These are phyloP conservation scores for Chloromyia formosa DNA, from an alignment of 2,888 invertebrate species.

Conservation along the genomic window DNA sequence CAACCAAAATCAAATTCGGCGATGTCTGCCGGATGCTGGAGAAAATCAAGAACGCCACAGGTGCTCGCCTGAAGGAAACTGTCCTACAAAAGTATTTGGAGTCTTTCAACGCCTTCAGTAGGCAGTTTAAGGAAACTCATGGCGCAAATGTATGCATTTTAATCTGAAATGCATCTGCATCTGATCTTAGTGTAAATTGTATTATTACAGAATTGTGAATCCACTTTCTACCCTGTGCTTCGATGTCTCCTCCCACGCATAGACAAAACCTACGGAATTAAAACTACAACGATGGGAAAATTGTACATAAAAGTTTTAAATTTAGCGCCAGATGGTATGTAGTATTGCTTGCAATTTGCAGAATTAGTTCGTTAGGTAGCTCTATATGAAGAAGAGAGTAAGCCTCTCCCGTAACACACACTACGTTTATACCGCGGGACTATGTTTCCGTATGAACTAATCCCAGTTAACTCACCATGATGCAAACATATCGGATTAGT, in stretches of 20 bases:
- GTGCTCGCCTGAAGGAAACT: conserved; percentile 54
- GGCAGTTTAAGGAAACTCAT: conserved; percentile 54
- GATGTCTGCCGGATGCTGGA: conserved; percentile 59
- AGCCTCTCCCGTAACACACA: too few species aligned
- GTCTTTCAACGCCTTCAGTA: conserved; percentile 57
- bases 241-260: conserved; percentile 80
- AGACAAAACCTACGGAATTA: conserved; percentile 86
- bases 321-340: conserved; percentile 72
- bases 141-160: conserved; percentile 40
- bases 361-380: too few species aligned
- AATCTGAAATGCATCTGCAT: not conserved
- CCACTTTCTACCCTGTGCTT: conserved; percentile 76
- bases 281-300: conserved; percentile 77
- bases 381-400: too few species aligned
- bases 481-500: too few species aligned
- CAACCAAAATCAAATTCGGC: conserved; percentile 57
- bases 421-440: too few species aligned
- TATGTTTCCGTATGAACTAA: too few species aligned
- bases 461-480: too few species aligned
- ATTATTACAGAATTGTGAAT: conserved; percentile 64
- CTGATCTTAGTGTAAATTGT: not conserved
- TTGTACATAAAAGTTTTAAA: conserved; percentile 80
- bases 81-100: conserved; percentile 57
- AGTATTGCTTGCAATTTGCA: too few species aligned
- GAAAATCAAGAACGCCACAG: conserved; percentile 54